These are phyloP conservation scores for Sinohyriopsis cumingii DNA, from an alignment of 2,888 invertebrate species.

Conservation along the genomic window DNA sequence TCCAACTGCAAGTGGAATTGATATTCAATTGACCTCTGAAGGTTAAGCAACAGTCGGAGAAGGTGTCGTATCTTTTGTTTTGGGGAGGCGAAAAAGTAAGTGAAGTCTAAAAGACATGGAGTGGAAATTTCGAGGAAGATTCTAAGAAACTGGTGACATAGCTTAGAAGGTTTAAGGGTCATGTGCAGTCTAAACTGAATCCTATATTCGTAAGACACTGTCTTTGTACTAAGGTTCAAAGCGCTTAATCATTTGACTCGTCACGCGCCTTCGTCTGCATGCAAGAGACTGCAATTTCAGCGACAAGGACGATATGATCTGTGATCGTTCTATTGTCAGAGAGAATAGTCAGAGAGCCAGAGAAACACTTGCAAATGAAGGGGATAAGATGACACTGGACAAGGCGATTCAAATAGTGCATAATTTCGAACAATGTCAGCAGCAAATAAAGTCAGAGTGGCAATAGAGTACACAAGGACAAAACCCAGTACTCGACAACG, in stretches of 20 bases:
- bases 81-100: constrained; percentile 18
- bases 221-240: constrained; percentile 14
- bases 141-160: constrained; percentile 8
- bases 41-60: constrained; percentile 9
- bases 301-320: constrained; percentile 1
- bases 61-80: constrained; percentile 11
- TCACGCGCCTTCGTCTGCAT: constrained; percentile 5
- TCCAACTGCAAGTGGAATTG: constrained; percentile 8
- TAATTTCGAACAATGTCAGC: constrained; percentile 11
- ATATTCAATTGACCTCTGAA: constrained; percentile 23
- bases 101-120: constrained; percentile 7
- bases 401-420: constrained; percentile 18
- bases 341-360: constrained; percentile 10
- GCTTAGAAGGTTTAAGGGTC: constrained; percentile 5
- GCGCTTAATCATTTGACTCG: constrained; percentile 5
- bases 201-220: constrained; percentile 19
- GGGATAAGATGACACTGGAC: constrained; percentile 12
- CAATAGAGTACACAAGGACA: no score
- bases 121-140: constrained; percentile 5
- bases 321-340: constrained; percentile 16
- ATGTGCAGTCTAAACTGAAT: constrained; percentile 20
- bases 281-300: constrained; percentile 10
- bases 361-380: constrained; percentile 14
- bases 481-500: no score
- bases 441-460: constrained; percentile 12